Conservation (phyloP, 2,888 invertebrate species). For the Ischnus inquisitorius region DNA sequence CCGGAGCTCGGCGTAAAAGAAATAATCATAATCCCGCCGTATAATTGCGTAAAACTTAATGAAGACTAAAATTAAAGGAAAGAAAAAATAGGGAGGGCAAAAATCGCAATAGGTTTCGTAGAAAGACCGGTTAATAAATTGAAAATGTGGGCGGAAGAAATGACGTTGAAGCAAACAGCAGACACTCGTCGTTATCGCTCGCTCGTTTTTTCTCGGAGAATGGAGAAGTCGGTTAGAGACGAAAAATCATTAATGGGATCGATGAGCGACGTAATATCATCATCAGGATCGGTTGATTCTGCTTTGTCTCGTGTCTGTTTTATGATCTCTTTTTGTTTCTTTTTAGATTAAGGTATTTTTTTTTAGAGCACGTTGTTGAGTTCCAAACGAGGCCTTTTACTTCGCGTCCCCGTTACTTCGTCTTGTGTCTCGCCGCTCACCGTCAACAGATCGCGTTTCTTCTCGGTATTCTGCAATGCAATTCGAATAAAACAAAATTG, state of each 20-base stretch:
- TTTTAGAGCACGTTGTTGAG: conserved; percentile 81
- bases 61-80: background rate
- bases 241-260: background rate
- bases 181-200: background rate
- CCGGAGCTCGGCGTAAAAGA: background rate
- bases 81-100: background rate
- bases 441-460: conserved; percentile 87
- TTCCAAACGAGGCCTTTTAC: conserved; percentile 88
- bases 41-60: background rate
- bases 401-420: conserved; percentile 87
- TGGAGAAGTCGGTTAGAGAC: background rate
- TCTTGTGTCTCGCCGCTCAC: conserved; percentile 86
- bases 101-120: background rate
- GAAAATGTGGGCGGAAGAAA: conserved; percentile 4
- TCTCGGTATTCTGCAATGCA: conserved; percentile 87
- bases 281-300: background rate
- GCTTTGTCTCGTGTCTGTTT: background rate
- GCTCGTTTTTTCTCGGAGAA: background rate
- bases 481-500: conserved; percentile 49
- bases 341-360: conserved; percentile 25
- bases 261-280: background rate
- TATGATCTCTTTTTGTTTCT: background rate
- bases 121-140: background rate
- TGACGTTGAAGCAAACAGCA: background rate
- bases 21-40: background rate